Percentiles rank a stretch among this genome's conserved stretches.
These are phyloP conservation scores for Fregata magnificens DNA, from an alignment of 2,113 vertebrate species.

Conservation along the genomic window DNA sequence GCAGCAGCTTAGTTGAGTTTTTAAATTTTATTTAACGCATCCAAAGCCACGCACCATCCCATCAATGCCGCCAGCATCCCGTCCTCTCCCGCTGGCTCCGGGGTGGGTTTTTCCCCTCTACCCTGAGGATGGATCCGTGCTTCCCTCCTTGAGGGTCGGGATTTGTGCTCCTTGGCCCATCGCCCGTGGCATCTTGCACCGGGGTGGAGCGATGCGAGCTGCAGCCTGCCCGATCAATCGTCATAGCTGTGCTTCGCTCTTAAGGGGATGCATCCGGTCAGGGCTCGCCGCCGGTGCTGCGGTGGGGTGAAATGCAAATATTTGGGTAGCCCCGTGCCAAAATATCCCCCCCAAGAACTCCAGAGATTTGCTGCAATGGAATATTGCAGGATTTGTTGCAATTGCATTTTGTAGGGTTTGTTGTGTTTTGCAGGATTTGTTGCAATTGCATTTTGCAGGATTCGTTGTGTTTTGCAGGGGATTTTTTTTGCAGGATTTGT, in stretches of 20 bases:
- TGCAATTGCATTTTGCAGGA: not conserved
- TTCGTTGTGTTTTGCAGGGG: too few relatives aligned
- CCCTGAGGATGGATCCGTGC: accelerated
- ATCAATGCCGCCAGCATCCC: too few relatives aligned
- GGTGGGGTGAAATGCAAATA: accelerated
- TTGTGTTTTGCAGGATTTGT: not conserved
- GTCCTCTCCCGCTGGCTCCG: not conserved
- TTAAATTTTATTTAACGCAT: not conserved
- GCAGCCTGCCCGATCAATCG: not conserved
- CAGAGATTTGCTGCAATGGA: accelerated
- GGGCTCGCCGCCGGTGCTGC: accelerated
- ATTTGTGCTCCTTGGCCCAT: not conserved
- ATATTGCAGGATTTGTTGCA: not conserved
- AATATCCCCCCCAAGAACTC: too few relatives aligned
- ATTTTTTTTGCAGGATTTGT: too few relatives aligned
- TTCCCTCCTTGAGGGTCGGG: not conserved
- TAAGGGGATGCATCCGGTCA: accelerated
- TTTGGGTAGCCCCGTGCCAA: not conserved
- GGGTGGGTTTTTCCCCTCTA: not conserved
- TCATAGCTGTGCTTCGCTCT: accelerated
- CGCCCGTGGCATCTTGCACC: accelerated
- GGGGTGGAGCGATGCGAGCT: not conserved
- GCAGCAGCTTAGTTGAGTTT: not conserved
- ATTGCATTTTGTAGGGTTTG: not conserved
- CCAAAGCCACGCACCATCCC: accelerated